Base-by-base conservation (phyloP, 53 echinoderm and acorn worm genomes). In the Patiria pectinifera region DNA sequence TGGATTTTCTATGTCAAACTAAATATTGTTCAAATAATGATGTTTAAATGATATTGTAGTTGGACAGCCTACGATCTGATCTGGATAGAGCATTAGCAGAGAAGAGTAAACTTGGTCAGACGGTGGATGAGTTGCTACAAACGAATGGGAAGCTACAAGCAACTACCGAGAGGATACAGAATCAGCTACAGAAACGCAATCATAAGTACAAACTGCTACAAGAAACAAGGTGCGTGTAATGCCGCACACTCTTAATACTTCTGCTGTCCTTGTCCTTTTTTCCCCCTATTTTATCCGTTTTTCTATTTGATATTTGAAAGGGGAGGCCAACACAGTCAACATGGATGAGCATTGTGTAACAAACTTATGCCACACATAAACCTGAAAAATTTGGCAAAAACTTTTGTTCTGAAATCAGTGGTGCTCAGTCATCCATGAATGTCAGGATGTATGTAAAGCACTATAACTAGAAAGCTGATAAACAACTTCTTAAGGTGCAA, bases 71-170 rank as follows among this genome's bases (percentile, higher is more conserved):
- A 8, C 92, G 91, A 48, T 26, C 75, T 24, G 93, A 93, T 23
- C 70, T 96, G 48, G 78, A 86, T 49, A 80, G 71, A 21, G 93
- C 92, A 13, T 83, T 78, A 15, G 71, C 85, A 11, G 95, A 95
- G 18, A 95, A 92, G 62, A 35, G 69, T 78, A 94, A 93, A 77
- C 91, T 96, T 62, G 85, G 88, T 26, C 21, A 78, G 69, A 82
- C 87, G 22, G 53, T 95, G 25, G 94, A 95, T 25, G 93, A 96
- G 48, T 59, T 95, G 59, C 83, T 95, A 13, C 78, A 92, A 59
- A 93, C 95, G 14, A 95, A 95, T 61, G 48, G 86, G 18, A 86
- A 91, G 84, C 91, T 96, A 53, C 96, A 99, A 86, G 81, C 85
- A 46, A 93, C 93, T n/a, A 81, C 84, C 4, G 94, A 97, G 45